Evolutionary conservation across 2,888 invertebrate genomes (phyloP).

Genomic region (Sesia apiformis): DNA sequence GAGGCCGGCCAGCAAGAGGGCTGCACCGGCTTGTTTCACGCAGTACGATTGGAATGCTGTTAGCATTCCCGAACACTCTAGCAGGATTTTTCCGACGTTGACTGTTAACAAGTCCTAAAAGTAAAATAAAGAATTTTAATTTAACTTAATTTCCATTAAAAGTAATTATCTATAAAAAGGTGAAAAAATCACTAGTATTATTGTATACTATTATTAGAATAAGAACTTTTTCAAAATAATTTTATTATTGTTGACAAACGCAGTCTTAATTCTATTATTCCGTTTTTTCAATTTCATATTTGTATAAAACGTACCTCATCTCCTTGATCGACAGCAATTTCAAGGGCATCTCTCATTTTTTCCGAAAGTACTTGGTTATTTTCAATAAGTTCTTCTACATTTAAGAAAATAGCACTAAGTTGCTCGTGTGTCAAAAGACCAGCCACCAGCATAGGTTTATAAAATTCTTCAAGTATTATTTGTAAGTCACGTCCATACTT

Average conservation of each 20-base stretch:
- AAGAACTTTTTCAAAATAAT: no score
- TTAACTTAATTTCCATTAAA: background rate
- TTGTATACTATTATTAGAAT: no score
- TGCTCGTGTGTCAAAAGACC: constrained; percentile 94
- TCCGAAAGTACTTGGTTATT: constrained; percentile 90
- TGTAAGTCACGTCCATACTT: constrained; percentile 95
- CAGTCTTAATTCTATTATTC: no score
- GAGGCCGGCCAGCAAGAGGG: constrained; percentile 88
- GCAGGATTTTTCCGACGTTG: constrained; percentile 91
- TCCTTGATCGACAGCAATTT: constrained; percentile 87
- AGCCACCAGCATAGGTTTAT: constrained; percentile 93
- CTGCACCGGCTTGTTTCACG: constrained; percentile 93
- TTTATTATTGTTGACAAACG: no score
- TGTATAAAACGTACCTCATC: constrained; percentile 68
- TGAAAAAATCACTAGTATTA: no score
- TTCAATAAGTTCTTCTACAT: constrained; percentile 92
- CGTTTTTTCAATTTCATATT: background rate
- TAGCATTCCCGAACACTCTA: constrained; percentile 94
- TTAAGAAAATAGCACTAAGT: constrained; percentile 92
- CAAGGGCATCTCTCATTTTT: constrained; percentile 88
- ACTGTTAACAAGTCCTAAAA: constrained; percentile 86
- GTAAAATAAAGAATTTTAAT: constrained; percentile 2
- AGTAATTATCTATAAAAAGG: no score
- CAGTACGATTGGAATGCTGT: constrained; percentile 97
- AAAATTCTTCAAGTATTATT: constrained; percentile 94